These are phyloP conservation scores for Drosophila orosa DNA, from an alignment of 1,140 invertebrate species.

Conservation along the genomic window DNA sequence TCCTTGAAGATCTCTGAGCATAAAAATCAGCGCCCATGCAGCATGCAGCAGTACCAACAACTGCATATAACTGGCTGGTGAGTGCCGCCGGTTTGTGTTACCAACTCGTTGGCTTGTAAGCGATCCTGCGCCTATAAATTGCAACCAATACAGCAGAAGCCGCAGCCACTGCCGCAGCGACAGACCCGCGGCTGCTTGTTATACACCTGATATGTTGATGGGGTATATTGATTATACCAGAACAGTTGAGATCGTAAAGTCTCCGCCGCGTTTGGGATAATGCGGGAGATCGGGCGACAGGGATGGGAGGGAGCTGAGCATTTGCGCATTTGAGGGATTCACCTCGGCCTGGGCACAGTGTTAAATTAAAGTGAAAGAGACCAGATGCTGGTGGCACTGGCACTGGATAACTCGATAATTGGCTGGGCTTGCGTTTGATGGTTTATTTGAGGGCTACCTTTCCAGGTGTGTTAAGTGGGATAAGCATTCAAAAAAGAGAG, in stretches of 20 bases:
- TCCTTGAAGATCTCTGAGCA: constrained; percentile 43
- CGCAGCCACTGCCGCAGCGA: constrained; percentile 24
- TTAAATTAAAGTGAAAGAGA: constrained; percentile 46
- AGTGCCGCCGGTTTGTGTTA: constrained; percentile 77
- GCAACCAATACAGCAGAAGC: constrained; percentile 66
- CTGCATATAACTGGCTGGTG: constrained; percentile 32
- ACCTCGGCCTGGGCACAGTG: constrained; percentile 5
- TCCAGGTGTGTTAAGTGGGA: constrained; percentile 18
- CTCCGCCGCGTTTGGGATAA: not conserved
- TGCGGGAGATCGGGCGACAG: not conserved
- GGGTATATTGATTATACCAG: constrained; percentile 47
- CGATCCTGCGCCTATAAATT: constrained; percentile 80
- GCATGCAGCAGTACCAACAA: constrained; percentile 1
- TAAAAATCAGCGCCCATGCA: constrained; percentile 56
- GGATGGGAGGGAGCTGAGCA: not conserved
- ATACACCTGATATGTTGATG: constrained; percentile 53
- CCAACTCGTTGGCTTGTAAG: constrained; percentile 79
- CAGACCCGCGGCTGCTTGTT: constrained; percentile 75
- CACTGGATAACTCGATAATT: constrained; percentile 38
- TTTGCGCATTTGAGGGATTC: constrained; percentile 36
- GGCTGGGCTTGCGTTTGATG: constrained; percentile 30
- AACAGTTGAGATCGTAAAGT: constrained; percentile 35
- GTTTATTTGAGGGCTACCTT: constrained; percentile 16
- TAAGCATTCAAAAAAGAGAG: not conserved
- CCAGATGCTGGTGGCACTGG: constrained; percentile 37